phyloP scores from a whole-genome alignment of 1,140 invertebrate species.

The Kradibia gibbosae region DNA sequence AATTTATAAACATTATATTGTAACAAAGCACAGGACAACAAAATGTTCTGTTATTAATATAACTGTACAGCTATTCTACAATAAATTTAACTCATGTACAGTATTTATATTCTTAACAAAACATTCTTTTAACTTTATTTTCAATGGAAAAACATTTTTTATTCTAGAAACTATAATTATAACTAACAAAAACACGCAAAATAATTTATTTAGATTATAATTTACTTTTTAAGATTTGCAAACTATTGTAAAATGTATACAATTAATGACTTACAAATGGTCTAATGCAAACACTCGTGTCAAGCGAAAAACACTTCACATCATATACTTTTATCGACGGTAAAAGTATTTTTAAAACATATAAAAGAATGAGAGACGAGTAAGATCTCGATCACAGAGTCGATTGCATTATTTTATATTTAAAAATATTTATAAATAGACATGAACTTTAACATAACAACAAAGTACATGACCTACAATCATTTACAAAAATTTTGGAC shows the following conservation, averaged over 20 bases:
- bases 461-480: not conserved
- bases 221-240: slow-evolving; percentile 20
- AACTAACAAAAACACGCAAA: not conserved
- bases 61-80: not conserved
- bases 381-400: slow-evolving; percentile 39
- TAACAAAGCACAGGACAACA: not conserved
- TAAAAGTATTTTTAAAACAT: slow-evolving; percentile 8
- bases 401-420: slow-evolving; percentile 22
- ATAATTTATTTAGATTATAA: slow-evolving; percentile 31
- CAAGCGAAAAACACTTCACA: not conserved
- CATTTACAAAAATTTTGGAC: slow-evolving; percentile 1
- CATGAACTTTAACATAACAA: not conserved
- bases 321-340: not conserved
- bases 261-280: slow-evolving; percentile 2
- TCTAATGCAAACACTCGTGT: slow-evolving; percentile 6
- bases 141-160: not conserved
- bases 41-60: slow-evolving; percentile 19
- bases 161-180: not conserved
- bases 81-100: not conserved
- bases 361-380: slow-evolving; percentile 18
- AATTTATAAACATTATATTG: not conserved
- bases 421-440: not conserved
- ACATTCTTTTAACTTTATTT: not conserved
- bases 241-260: slow-evolving; percentile 17
- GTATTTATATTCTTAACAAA: slow-evolving; percentile 3